phyloP scores from a whole-genome alignment of 2,797 vertebrate genomes.

The Neosilurus mollespiculum region DNA sequence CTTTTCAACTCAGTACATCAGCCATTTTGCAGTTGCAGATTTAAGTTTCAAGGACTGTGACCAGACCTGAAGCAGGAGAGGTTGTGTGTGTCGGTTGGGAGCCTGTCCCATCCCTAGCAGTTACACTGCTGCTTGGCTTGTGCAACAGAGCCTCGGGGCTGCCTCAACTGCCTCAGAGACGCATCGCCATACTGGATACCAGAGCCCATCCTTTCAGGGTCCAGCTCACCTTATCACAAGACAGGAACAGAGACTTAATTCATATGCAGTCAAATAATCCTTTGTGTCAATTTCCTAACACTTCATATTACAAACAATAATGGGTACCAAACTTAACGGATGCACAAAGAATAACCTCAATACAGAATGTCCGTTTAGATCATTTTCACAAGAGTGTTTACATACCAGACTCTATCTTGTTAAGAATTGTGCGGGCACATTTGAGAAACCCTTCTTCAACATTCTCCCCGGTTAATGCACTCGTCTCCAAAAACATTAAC shows the following conservation, averaged over 20 bases:
- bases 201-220: conserved; percentile 93
- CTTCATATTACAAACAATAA: not conserved
- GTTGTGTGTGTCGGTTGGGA: conserved; percentile 53
- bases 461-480: conserved; percentile 90
- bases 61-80: conserved; percentile 68
- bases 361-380: not conserved
- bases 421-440: conserved; percentile 89
- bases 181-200: conserved; percentile 91
- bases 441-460: conserved; percentile 94
- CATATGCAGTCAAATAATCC: not conserved
- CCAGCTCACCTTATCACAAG: conserved; percentile 79
- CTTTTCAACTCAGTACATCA: too few relatives aligned
- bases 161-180: conserved; percentile 84
- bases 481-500: conserved; percentile 92
- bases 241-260: not conserved
- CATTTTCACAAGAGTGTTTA: not conserved
- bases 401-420: conserved; percentile 91
- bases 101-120: conserved; percentile 75
- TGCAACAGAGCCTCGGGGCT: conserved; percentile 79
- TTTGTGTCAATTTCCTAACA: not conserved
- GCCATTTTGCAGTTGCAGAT: too few relatives aligned
- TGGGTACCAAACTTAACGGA: not conserved
- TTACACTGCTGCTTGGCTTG: conserved; percentile 86
- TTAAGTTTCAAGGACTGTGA: not conserved
- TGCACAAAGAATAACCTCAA: not conserved